Evolutionary conservation across 2,888 invertebrate genomes (phyloP).

Genomic region (Aphidius colemani): DNA sequence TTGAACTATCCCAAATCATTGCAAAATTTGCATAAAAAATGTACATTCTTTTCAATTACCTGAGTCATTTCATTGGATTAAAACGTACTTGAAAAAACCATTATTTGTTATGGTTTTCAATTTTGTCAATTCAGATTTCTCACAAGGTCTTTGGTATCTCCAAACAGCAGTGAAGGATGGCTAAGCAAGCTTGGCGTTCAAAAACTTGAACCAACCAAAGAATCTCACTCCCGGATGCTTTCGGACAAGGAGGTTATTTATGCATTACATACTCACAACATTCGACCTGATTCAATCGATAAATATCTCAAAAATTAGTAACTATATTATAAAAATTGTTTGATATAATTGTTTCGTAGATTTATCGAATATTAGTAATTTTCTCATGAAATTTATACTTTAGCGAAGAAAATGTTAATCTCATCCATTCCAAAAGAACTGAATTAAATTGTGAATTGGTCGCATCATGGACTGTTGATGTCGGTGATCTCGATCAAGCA

Average conservation of each 20-base stretch:
- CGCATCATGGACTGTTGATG: slow-evolving; percentile 94
- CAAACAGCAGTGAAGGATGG: slow-evolving; percentile 73
- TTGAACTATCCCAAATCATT: not conserved
- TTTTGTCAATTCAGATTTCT: slow-evolving; percentile 43
- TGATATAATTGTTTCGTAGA: no score
- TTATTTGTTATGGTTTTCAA: not conserved
- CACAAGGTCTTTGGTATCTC: slow-evolving; percentile 54
- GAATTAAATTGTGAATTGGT: slow-evolving; percentile 84
- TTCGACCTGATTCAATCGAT: slow-evolving; percentile 85
- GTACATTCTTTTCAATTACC: not conserved
- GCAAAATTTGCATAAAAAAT: not conserved
- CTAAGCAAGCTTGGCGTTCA: slow-evolving; percentile 86
- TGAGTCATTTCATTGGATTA: not conserved
- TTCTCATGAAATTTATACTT: slow-evolving; percentile 30
- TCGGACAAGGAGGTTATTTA: slow-evolving; percentile 96
- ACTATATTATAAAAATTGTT: slow-evolving; percentile 57
- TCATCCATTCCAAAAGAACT: slow-evolving; percentile 74
- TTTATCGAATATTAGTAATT: not conserved
- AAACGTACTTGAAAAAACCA: not conserved
- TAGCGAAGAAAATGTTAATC: slow-evolving; percentile 79
- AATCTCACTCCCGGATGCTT: slow-evolving; percentile 94
- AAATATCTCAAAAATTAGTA: slow-evolving; percentile 91
- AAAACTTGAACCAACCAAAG: slow-evolving; percentile 91
- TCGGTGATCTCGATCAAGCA: slow-evolving; percentile 97
- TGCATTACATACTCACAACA: slow-evolving; percentile 93